Evolutionary conservation across 2,797 vertebrate genomes (phyloP), one percentile per base, ranked within the genome.

Genomic region (Leucoraja ocellata): DNA sequence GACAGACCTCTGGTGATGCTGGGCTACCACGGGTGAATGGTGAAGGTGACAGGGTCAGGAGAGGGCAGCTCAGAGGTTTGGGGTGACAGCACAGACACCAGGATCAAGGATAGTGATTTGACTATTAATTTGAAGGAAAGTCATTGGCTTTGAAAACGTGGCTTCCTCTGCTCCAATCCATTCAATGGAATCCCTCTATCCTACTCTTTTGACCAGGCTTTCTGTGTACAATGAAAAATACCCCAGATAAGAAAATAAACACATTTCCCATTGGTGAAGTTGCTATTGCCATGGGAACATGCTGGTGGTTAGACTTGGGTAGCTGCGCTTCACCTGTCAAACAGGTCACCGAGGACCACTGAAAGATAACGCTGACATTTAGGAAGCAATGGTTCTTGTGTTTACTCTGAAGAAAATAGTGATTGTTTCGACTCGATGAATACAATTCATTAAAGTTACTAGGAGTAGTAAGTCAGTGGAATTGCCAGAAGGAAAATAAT

Each of bases 341-440:
- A 68, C 36, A 88, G 84, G 84, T 88, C 63, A 88, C 61, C 63
- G 36, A 63, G 14, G 14, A 18, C 16, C 61, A 21, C n/a, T 88
- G 84, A 76, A 92, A 91, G 65, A 91, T 91, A 73, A 9, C 74
- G 39, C 74, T 91, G 90, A 91, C 90, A 91, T 91, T 91, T 91
- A 91, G 54, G 68, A 91, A 91, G 10, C 39, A 74, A 68, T 1
- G n/a, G 68, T 68, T 46, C 23, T 25, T 88, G 84, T 32, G 23
- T 1, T 74, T 39, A 36, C 54, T 58, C 4, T 92, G 90, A 92
- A n/a, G 90, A 58, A 92, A 92, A 76, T 25, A 58, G 90, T 23
- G 68, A 54, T 91, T 46, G 36, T 36, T 74, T 54, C 74, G 25
- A 91, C 5, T 74, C 32, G 46, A 28, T 73, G 90, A 74, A 46